These are phyloP conservation scores for Hedya salicella DNA, from an alignment of 2,888 invertebrate genomes.

Conservation along the genomic window DNA sequence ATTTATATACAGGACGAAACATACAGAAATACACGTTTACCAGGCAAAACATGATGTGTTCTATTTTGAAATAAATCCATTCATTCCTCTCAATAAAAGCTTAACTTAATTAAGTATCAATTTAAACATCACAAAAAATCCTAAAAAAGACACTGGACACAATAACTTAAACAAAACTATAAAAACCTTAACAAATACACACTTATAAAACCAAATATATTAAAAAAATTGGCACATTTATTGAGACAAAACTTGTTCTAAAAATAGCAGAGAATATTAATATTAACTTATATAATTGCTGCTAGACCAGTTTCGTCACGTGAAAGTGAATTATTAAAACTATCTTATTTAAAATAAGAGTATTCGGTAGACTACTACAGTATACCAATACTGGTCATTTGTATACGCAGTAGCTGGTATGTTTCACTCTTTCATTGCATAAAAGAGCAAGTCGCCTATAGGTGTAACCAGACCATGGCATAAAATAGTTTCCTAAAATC, in stretches of 20 bases:
- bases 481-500: too few species aligned
- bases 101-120: conserved; percentile 25
- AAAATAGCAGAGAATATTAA: background rate
- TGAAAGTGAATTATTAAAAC: background rate
- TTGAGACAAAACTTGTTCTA: background rate
- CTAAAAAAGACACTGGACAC: background rate
- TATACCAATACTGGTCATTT: too few species aligned
- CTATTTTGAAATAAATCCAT: background rate
- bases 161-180: conserved; percentile 5
- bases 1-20: background rate
- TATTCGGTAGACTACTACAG: conserved; percentile 7
- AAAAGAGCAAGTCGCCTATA: too few species aligned
- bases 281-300: background rate
- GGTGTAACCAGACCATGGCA: too few species aligned
- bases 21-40: too few species aligned
- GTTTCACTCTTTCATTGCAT: too few species aligned
- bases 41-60: background rate
- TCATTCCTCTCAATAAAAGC: background rate
- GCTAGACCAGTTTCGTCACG: background rate
- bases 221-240: conserved; percentile 23
- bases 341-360: conserved; percentile 6
- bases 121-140: conserved; percentile 2
- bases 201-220: conserved; percentile 8
- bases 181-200: conserved; percentile 11
- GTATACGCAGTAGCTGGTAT: too few species aligned